Evolutionary conservation across 2,113 vertebrate species (phyloP).

Genomic region (Eudorcas thomsonii): DNA sequence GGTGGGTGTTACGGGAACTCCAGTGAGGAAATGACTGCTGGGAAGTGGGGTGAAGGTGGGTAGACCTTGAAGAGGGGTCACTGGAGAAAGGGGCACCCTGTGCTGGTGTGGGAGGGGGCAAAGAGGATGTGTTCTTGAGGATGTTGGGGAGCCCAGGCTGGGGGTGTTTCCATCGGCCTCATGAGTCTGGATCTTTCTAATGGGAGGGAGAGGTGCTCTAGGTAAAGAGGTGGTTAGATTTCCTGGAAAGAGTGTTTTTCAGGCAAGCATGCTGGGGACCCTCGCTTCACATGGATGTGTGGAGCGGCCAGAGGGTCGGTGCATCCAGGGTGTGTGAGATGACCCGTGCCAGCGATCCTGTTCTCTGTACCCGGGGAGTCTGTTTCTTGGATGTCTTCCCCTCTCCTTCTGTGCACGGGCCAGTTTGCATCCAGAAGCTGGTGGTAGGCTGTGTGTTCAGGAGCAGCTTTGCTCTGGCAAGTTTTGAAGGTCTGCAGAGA

Average conservation of each 20-base stretch:
- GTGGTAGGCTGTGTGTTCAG: fast-evolving
- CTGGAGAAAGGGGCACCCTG: fast-evolving
- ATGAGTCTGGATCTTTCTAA: neutral
- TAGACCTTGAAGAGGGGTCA: fast-evolving
- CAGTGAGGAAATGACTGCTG: neutral
- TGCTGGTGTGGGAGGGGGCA: fast-evolving
- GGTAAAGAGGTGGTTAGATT: no score
- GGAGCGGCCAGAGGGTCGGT: fast-evolving
- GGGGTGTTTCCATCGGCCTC: fast-evolving
- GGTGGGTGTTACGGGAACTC: fast-evolving
- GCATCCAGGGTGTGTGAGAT: neutral
- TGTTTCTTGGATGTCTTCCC: fast-evolving
- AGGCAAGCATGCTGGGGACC: fast-evolving
- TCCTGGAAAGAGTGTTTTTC: neutral
- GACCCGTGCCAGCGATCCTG: fast-evolving
- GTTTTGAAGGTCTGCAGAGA: neutral
- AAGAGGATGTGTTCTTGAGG: no score
- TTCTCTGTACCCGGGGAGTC: no score
- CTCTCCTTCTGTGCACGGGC: neutral
- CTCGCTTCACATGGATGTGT: fast-evolving
- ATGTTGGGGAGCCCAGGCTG: fast-evolving
- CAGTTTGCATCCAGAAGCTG: neutral
- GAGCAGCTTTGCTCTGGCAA: neutral
- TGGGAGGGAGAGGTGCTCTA: neutral
- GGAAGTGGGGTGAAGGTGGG: fast-evolving